Conservation (phyloP, 2,888 invertebrate genomes). For the Trachelus stipa region DNA sequence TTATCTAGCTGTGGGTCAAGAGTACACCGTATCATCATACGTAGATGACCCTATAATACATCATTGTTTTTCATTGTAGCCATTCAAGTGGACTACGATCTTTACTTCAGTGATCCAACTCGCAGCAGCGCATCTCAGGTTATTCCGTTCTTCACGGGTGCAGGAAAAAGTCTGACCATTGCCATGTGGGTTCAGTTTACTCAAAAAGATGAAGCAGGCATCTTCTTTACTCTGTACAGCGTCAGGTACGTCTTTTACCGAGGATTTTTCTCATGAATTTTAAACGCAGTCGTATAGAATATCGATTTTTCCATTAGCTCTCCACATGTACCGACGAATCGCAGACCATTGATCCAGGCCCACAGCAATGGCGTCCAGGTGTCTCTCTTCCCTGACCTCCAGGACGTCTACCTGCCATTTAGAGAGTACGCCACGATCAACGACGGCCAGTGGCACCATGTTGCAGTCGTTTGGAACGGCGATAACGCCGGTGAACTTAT, state of each 20-base stretch:
- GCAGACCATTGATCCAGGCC: constrained; percentile 88
- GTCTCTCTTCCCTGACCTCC: constrained; percentile 87
- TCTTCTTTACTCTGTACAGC: constrained; percentile 92
- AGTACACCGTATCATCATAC: too few species aligned
- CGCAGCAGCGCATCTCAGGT: constrained; percentile 93
- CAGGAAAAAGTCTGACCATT: constrained; percentile 84
- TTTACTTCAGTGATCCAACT: constrained; percentile 92
- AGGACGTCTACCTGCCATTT: constrained; percentile 91
- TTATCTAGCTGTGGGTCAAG: neutral
- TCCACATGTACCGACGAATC: constrained; percentile 80
- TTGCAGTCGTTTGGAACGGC: constrained; percentile 95
- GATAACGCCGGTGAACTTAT: constrained; percentile 86
- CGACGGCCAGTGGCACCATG: constrained; percentile 97
- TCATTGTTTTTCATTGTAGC: constrained; percentile 71
- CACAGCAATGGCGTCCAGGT: constrained; percentile 94
- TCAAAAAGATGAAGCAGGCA: constrained; percentile 90
- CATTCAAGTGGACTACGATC: constrained; percentile 97
- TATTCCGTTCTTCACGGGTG: constrained; percentile 87
- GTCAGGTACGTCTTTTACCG: constrained; percentile 74
- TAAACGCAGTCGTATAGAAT: neutral
- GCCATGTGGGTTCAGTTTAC: constrained; percentile 98
- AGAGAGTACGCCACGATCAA: constrained; percentile 93
- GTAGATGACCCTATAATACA: neutral
- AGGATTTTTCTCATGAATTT: neutral
- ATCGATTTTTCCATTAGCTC: constrained; percentile 70